These are phyloP conservation scores for Sycobia sp. DNA, from an alignment of 1,140 invertebrate genomes.

Conservation along the genomic window DNA sequence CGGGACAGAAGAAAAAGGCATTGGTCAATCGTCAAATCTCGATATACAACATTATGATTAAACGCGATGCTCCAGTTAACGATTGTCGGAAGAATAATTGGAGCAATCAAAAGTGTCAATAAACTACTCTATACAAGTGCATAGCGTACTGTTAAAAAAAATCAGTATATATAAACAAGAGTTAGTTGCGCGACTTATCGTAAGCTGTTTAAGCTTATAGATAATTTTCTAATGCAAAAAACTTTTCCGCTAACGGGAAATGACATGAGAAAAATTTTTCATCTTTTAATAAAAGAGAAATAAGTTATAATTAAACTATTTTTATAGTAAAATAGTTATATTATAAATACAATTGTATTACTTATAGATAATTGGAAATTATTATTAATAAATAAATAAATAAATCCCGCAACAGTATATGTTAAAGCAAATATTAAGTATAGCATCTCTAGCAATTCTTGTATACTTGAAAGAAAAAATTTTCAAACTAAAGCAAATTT, in stretches of 20 bases:
- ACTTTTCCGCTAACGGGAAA: background rate
- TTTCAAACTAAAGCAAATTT: too few species aligned
- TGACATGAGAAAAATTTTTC: background rate
- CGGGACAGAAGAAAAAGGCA: background rate
- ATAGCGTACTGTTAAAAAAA: background rate
- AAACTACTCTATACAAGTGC: conserved; percentile 6
- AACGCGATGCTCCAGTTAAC: background rate
- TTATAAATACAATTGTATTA: too few species aligned
- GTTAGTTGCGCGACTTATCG: background rate
- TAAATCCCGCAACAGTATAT: too few species aligned
- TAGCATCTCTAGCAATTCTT: too few species aligned
- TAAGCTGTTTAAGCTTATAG: background rate
- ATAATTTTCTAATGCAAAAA: background rate
- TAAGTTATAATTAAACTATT: too few species aligned
- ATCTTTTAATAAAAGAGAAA: too few species aligned
- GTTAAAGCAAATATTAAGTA: too few species aligned
- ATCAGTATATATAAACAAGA: background rate
- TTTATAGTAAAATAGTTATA: too few species aligned
- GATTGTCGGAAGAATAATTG: background rate
- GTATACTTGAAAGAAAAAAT: too few species aligned
- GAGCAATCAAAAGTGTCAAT: conserved; percentile 18
- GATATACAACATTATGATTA: conserved; percentile 7
- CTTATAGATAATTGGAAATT: too few species aligned
- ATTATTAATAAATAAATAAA: too few species aligned
- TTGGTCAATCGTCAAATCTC: conserved; percentile 2